These are phyloP conservation scores for Sylvia atricapilla DNA, from an alignment of 2,113 vertebrate species.

Conservation along the genomic window DNA sequence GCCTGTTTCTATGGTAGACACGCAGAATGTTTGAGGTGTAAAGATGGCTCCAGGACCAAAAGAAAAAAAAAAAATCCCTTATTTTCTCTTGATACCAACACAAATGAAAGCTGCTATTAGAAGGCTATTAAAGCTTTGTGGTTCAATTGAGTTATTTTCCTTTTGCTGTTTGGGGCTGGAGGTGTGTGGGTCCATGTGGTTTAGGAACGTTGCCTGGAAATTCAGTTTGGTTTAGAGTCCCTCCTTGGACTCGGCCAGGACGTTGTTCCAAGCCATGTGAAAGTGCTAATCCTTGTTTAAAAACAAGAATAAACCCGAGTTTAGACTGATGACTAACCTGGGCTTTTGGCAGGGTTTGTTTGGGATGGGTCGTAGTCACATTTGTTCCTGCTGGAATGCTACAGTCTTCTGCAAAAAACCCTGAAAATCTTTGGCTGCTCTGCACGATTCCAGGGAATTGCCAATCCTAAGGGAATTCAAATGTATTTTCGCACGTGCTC, in stretches of 20 bases:
- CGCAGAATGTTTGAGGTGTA: background rate
- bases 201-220: background rate
- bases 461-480: accelerated
- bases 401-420: background rate
- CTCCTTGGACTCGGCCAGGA: background rate
- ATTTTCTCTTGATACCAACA: background rate
- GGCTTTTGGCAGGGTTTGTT: background rate
- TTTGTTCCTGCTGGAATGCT: background rate
- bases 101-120: background rate
- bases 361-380: accelerated
- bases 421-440: accelerated
- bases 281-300: background rate
- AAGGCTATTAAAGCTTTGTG: background rate
- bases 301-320: accelerated
- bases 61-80: background rate
- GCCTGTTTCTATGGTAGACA: background rate
- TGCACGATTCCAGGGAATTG: background rate
- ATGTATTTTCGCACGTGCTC: accelerated
- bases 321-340: background rate
- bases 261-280: accelerated
- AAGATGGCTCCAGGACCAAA: background rate
- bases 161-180: background rate
- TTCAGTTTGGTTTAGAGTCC: background rate
- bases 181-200: accelerated
- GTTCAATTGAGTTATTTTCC: background rate